These are phyloP conservation scores for Yasuhikotakia modesta DNA, from an alignment of 2,797 vertebrate genomes.

Conservation along the genomic window DNA sequence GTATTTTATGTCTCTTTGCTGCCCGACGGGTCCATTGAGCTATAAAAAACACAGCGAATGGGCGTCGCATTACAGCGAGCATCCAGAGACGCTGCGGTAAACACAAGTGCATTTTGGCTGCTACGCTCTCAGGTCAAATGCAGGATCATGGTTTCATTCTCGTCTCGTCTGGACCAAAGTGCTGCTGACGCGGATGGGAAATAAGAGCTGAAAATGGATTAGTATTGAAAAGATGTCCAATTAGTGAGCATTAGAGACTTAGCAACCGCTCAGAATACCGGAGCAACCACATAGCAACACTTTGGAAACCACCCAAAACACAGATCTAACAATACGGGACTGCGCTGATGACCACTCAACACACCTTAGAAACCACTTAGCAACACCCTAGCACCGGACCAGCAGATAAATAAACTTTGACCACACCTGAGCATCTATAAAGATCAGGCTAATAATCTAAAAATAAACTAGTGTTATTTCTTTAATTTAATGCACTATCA, in stretches of 20 bases:
- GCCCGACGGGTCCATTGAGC: constrained; percentile 21
- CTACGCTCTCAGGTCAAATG: constrained; percentile 23
- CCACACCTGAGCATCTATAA: background rate
- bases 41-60: constrained; percentile 30
- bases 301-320: background rate
- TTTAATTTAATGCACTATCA: background rate
- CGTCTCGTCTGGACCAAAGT: background rate
- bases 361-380: background rate
- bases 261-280: too few species aligned
- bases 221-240: background rate
- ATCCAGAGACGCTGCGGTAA: constrained; percentile 38
- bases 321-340: too few species aligned
- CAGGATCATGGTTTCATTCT: constrained; percentile 17
- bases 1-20: constrained; percentile 23
- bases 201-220: background rate
- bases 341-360: background rate
- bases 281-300: background rate
- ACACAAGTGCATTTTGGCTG: constrained; percentile 30
- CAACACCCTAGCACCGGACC: too few species aligned
- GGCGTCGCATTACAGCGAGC: constrained; percentile 31
- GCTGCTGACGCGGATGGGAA: background rate
- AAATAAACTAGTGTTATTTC: background rate
- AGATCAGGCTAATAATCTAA: background rate
- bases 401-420: too few species aligned
- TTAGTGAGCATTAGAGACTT: too few species aligned